A percentile compares a stretch with the other conserved stretches of the same genome.
phyloP scores from a whole-genome alignment of 2,888 invertebrate genomes.

The Leptopilina syphax region DNA sequence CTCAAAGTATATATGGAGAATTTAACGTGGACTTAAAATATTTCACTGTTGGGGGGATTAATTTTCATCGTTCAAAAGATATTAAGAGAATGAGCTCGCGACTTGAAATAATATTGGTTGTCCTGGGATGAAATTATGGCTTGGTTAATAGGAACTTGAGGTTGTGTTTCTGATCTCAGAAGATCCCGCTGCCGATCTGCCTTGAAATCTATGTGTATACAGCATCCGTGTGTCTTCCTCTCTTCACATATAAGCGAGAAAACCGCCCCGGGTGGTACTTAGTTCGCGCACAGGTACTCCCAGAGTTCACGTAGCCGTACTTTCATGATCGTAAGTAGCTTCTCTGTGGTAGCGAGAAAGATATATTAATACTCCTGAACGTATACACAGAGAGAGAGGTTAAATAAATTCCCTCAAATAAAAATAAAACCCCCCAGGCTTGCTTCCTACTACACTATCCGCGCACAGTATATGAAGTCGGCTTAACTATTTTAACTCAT shows the following conservation, averaged over 20 bases:
- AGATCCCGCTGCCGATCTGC: slow-evolving; percentile 13
- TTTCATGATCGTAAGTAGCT: slow-evolving; percentile 36
- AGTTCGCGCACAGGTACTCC: slow-evolving; percentile 28
- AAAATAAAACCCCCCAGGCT: slow-evolving; percentile 24
- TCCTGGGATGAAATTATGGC: slow-evolving; percentile 1
- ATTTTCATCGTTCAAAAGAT: not conserved
- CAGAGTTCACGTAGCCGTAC: slow-evolving; percentile 32
- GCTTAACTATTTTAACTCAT: slow-evolving; percentile 26
- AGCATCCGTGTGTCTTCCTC: not conserved
- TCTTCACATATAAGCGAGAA: not conserved
- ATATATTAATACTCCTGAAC: slow-evolving; percentile 32
- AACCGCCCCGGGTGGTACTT: slow-evolving; percentile 36
- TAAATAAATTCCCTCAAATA: slow-evolving; percentile 38
- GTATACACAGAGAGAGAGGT: not conserved
- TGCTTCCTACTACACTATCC: slow-evolving; percentile 14
- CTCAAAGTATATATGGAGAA: not conserved
- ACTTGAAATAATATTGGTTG: slow-evolving; percentile 32
- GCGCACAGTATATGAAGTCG: not conserved
- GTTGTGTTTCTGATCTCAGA: slow-evolving; percentile 27
- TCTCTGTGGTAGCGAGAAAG: slow-evolving; percentile 33
- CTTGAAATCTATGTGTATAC: slow-evolving; percentile 1
- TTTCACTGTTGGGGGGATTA: not conserved
- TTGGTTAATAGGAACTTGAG: slow-evolving; percentile 22
- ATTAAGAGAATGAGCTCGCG: not conserved
- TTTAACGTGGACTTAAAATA: not conserved